phyloP scores from a whole-genome alignment of 2,797 vertebrate genomes.

The Pipistrellus kuhlii region DNA sequence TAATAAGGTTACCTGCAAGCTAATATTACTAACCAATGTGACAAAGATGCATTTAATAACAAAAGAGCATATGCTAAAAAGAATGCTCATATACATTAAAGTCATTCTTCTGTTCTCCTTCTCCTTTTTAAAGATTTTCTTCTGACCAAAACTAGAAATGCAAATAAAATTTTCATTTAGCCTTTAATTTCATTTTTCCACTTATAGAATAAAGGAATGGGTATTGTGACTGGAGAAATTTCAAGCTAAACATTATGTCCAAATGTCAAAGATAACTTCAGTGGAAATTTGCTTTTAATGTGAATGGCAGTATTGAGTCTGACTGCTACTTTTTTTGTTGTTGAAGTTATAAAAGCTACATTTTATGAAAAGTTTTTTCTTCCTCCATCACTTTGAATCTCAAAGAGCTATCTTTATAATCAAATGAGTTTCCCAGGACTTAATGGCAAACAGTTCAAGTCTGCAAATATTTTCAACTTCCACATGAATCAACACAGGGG shows the following conservation, averaged over 20 bases:
- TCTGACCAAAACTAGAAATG: constrained; percentile 25
- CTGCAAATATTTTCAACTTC: constrained; percentile 78
- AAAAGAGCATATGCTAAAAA: constrained; percentile 15
- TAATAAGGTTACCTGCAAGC: constrained; percentile 10
- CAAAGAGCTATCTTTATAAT: constrained; percentile 61
- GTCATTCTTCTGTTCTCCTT: background rate
- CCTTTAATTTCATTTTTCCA: constrained; percentile 46
- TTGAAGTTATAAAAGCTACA: background rate
- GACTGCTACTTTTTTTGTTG: background rate
- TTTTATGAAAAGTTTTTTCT: background rate
- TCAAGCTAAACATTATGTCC: background rate
- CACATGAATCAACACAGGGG: constrained; percentile 49
- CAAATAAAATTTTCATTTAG: constrained; percentile 33
- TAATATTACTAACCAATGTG: constrained; percentile 9
- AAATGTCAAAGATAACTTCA: constrained; percentile 1
- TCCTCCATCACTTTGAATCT: background rate
- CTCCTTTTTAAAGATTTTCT: background rate
- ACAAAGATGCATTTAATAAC: constrained; percentile 16
- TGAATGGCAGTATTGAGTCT: background rate
- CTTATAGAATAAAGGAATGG: constrained; percentile 40
- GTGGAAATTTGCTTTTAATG: constrained; percentile 24
- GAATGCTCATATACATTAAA: background rate
- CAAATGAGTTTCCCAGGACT: constrained; percentile 63
- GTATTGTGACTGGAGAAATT: background rate
- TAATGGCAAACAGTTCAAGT: constrained; percentile 70